Conservation (phyloP, 2,888 invertebrate genomes). For the Pachliopta kotzebuea region DNA sequence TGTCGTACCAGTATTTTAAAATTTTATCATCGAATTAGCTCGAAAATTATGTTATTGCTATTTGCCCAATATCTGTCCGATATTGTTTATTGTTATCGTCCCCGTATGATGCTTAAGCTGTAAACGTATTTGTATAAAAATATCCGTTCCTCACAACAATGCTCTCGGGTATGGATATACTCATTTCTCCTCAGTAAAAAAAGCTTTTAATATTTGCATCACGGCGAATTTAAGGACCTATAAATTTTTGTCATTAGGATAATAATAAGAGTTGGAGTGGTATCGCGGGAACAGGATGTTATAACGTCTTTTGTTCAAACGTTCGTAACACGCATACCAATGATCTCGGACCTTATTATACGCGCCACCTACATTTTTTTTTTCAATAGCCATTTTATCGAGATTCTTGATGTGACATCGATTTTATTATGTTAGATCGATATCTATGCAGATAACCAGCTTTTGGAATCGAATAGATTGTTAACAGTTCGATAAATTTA, state of each 20-base stretch:
- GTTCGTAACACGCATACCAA: constrained; percentile 72
- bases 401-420: constrained; percentile 30
- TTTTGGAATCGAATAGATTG: constrained; percentile 17
- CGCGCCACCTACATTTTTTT: constrained; percentile 50
- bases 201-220: constrained; percentile 67
- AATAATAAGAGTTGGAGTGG: constrained; percentile 71
- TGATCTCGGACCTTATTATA: constrained; percentile 53
- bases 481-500: constrained; percentile 23
- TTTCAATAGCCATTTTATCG: constrained; percentile 48
- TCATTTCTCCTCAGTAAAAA: constrained; percentile 53
- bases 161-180: constrained; percentile 29
- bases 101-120: constrained; percentile 29
- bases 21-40: constrained; percentile 39
- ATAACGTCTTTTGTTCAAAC: constrained; percentile 76
- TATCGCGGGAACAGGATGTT: constrained; percentile 75
- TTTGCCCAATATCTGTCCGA: constrained; percentile 34
- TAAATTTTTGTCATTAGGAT: constrained; percentile 78
- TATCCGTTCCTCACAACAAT: constrained; percentile 30
- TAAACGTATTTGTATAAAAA: constrained; percentile 31
- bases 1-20: constrained; percentile 31
- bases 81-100: constrained; percentile 35
- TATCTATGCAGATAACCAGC: constrained; percentile 26
- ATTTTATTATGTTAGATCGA: constrained; percentile 29
- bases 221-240: constrained; percentile 74
- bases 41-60: constrained; percentile 37